These are phyloP conservation scores for Pardalotus punctatus DNA, from an alignment of 2,113 vertebrate genomes.

Conservation along the genomic window DNA sequence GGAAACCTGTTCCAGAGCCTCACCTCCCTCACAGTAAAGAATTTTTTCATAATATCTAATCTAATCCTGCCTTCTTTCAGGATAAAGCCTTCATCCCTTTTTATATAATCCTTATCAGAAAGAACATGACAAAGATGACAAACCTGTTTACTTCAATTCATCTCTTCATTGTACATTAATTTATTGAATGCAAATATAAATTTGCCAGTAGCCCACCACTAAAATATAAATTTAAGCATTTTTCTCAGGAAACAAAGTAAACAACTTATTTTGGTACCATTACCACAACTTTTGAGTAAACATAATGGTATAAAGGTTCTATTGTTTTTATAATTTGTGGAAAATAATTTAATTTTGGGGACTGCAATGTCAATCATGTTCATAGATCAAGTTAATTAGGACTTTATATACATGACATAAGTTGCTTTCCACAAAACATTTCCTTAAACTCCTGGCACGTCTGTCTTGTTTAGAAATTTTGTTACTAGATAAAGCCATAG, in stretches of 20 bases:
- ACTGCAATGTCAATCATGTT: neutral
- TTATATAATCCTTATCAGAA: neutral
- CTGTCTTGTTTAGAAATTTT: neutral
- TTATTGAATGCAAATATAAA: neutral
- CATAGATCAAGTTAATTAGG: neutral
- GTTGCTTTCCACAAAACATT: neutral
- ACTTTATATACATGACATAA: neutral
- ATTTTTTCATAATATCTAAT: neutral
- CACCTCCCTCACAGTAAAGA: neutral
- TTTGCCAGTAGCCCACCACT: neutral
- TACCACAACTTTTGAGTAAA: neutral
- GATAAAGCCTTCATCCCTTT: neutral
- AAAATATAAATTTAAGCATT: neutral
- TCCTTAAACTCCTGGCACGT: neutral
- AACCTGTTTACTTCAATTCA: neutral
- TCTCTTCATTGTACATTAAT: neutral
- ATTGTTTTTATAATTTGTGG: neutral
- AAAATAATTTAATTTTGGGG: neutral
- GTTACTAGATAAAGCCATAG: neutral
- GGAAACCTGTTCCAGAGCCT: neutral
- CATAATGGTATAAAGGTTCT: neutral
- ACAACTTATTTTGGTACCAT: neutral
- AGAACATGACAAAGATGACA: neutral
- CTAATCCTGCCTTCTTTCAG: neutral
- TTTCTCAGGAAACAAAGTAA: neutral